Base-by-base conservation (phyloP, 2,797 vertebrate genomes). In the Labeo calbasu region DNA sequence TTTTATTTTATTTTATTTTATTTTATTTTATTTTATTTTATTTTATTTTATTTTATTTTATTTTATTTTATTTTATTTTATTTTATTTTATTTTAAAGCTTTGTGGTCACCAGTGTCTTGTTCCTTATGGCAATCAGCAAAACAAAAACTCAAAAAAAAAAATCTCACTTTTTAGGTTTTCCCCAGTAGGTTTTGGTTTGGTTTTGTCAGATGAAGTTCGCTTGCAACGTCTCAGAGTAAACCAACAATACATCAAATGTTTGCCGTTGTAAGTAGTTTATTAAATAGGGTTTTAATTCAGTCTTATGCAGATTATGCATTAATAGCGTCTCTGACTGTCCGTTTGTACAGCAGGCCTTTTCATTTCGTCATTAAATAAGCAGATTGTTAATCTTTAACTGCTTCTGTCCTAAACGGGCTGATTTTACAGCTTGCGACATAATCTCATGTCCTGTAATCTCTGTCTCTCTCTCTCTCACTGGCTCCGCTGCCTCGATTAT, bases 361-460 rank as follows among this genome's bases (percentile, higher is more conserved):
- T 66, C 82, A 82, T 83, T 82, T 80, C 75, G 68, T 77, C 48
- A 77, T 87, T 82, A 82, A 86, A 83, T n/a, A 36, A 68, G 55
- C 76, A 81, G 79, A 71, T 84, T 88, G 88, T 89, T 91, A 90
- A 90, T 87, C 87, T 79, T 86, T 89, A 85, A 66, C 79, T 73
- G 69, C 61, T 63, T 73, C 87, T 86, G 80, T 84, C 70, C 82
- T 69, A 88, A 93, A 90, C 89, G 70, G 90, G 91, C 90, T 92
- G 92, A 93, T 90, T 91, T 91, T 90, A 83, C 90, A 86, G 90
- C 90, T 92, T 91, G 91, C 89, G 88, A 87, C 69, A 51, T 81
- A 78, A 86, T 82, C 80, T 84, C 91, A 87, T 89, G 90, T 88
- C 89, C 86, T 75, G 85, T 94, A 94, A 94, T 94, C 93, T 92